A percentile compares a stretch with the other conserved stretches of the same genome.
These are phyloP conservation scores for Lerista edwardsae DNA, from an alignment of 2,797 vertebrate genomes.

Conservation along the genomic window DNA sequence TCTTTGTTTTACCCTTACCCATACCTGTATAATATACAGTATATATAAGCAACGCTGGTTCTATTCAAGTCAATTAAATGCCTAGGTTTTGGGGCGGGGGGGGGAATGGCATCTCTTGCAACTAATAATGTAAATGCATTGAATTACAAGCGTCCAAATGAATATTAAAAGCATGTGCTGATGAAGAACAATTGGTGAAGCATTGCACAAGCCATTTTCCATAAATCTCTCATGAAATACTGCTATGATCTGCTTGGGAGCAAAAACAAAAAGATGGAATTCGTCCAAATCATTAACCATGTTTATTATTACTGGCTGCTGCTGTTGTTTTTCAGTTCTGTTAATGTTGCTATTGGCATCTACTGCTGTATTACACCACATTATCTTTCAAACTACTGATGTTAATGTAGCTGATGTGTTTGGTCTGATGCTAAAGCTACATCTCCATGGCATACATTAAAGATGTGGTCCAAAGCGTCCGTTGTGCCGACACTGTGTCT, in stretches of 20 bases:
- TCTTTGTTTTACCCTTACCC: too few species aligned
- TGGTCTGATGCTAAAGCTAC: conserved; percentile 40
- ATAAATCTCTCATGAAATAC: not conserved
- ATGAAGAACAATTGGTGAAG: conserved; percentile 2
- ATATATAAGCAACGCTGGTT: not conserved
- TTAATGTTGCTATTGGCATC: conserved; percentile 31
- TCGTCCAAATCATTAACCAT: conserved; percentile 12
- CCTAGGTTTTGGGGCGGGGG: not conserved
- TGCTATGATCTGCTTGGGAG: conserved; percentile 4
- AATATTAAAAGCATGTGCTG: not conserved
- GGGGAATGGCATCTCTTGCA: not conserved
- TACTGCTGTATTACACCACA: not conserved
- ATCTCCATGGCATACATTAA: conserved; percentile 55
- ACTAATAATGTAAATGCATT: not conserved
- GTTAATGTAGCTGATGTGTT: conserved; percentile 34
- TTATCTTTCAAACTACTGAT: conserved; percentile 24
- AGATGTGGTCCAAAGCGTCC: conserved; percentile 10
- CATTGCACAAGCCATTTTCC: not conserved
- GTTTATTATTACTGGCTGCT: not conserved
- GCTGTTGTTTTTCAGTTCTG: not conserved
- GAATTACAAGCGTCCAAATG: not conserved
- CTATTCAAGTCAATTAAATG: not conserved
- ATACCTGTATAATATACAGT: too few species aligned
- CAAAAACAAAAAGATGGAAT: conserved; percentile 22
- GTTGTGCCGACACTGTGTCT: too few species aligned